Base-by-base conservation (phyloP, 2,888 invertebrate genomes). In the Drosophila emarginata region DNA sequence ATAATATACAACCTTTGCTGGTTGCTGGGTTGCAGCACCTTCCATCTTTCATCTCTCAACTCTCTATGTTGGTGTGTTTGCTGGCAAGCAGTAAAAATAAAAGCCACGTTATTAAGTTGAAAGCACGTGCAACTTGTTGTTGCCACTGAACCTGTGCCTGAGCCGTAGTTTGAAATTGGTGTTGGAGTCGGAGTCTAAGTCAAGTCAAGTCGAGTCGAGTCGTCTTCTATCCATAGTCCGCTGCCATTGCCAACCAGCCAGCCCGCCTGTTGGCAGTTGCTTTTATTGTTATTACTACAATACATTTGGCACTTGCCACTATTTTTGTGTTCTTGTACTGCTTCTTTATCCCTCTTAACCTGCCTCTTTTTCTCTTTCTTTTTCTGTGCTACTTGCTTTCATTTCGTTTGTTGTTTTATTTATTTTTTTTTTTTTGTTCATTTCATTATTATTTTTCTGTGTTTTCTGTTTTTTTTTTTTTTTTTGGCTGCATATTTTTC, bases 31-130 rank as follows among this genome's bases (percentile, higher is more conserved):
- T 45, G 40, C 32, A 32, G 37, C 45, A 45, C n/a, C n/a, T 28
- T 15, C 6, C n/a, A 32, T 51, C 26, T 54, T 5, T 36, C 40
- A 32, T 9, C 32, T 32, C 32, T 32, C 32, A 32, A 1, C 32
- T 32, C 9, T 32, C 32, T 1, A 7, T 32, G 18, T 45, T 40
- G 40, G 18, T 45, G 18, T 45, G 45, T 45, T 45, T 45, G 45
- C 45, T 45, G 45, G 45, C 45, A 45, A 64, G 68, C 75, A 77
- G 78, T 88, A 87, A 88, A 87, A 83, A 81, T 88, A 83, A 87
- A 87, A 87, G 87, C 88, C 87, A 83, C 83, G 88, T 88, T 88
- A 87, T 88, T 87, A 83, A 78, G 83, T 77, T 81, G 81, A 88
- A 88, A 87, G 85, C 87, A 87, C 87, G 87, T 87, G 88, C 86